These are phyloP conservation scores for Sebastes paucispinis DNA, from an alignment of 2,797 vertebrate species.

Conservation along the genomic window DNA sequence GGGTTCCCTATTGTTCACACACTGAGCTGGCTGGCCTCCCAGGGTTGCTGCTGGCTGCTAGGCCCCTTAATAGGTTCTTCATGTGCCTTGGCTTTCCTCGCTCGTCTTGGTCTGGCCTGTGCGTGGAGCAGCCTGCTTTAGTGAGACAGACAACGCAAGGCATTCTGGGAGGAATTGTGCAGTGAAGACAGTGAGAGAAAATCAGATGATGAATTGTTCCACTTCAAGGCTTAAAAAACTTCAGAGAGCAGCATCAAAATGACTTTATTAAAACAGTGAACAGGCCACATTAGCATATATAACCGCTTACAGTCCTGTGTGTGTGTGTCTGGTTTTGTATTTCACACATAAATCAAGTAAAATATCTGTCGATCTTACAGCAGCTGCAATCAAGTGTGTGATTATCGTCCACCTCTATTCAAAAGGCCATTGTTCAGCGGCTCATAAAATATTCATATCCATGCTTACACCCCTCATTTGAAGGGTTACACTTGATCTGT, in stretches of 20 bases:
- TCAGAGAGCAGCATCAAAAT: background rate
- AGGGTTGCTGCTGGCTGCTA: conserved; percentile 77
- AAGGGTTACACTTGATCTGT: conserved; percentile 33
- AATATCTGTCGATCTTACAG: conserved; percentile 10
- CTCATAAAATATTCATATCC: conserved; percentile 71
- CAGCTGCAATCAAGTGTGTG: conserved; percentile 52
- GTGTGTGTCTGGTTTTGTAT: background rate
- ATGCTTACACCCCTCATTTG: conserved; percentile 34
- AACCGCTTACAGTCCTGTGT: background rate
- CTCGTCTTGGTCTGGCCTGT: conserved; percentile 57
- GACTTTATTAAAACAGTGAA: background rate
- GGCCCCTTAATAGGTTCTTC: conserved; percentile 86
- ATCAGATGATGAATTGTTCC: conserved; percentile 11
- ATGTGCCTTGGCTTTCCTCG: conserved; percentile 78
- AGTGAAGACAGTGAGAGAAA: conserved; percentile 37
- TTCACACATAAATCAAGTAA: background rate
- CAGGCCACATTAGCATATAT: background rate
- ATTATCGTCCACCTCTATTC: conserved; percentile 40
- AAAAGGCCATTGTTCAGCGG: conserved; percentile 52
- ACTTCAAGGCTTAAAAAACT: background rate
- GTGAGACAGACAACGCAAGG: conserved; percentile 62
- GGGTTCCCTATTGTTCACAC: conserved; percentile 84
- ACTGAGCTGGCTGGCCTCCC: conserved; percentile 83
- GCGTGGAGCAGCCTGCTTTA: conserved; percentile 24
- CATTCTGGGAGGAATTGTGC: conserved; percentile 71